A percentile compares a stretch with the other conserved stretches of the same genome.
phyloP scores from a whole-genome alignment of 2,797 vertebrate species.

The Myripristis jacobus region DNA sequence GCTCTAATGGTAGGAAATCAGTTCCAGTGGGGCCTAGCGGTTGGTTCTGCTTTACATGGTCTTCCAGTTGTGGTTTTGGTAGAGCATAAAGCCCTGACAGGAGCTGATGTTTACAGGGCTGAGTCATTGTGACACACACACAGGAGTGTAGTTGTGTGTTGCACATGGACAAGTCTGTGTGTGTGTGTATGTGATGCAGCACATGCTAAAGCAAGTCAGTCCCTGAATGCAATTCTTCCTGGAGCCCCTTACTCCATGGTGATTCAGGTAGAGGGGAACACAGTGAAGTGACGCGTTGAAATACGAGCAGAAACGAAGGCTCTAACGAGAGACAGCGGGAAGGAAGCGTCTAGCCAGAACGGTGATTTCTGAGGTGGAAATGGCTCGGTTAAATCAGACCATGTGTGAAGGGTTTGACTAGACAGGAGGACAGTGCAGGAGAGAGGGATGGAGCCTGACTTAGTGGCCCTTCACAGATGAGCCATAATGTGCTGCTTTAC shows the following conservation, averaged over 20 bases:
- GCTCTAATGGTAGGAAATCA: conserved; percentile 68
- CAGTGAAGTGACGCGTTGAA: conserved; percentile 68
- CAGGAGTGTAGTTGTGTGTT: conserved; percentile 13
- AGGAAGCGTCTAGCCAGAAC: conserved; percentile 65
- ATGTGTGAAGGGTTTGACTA: conserved; percentile 65
- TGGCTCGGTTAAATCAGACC: conserved; percentile 74
- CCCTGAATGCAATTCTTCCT: conserved; percentile 71
- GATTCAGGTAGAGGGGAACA: conserved; percentile 66
- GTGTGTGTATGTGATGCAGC: conserved; percentile 33
- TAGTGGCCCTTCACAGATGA: conserved; percentile 33
- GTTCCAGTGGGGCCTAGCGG: conserved; percentile 62
- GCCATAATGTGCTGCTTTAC: conserved; percentile 29
- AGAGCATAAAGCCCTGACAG: conserved; percentile 66
- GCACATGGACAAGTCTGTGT: conserved; percentile 7
- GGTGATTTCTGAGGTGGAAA: conserved; percentile 77
- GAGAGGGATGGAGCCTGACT: conserved; percentile 21
- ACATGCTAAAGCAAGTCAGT: conserved; percentile 68
- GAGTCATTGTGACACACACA: conserved; percentile 62
- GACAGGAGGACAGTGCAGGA: conserved; percentile 46
- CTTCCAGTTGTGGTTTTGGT: conserved; percentile 72
- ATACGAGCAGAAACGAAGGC: conserved; percentile 71
- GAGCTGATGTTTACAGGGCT: conserved; percentile 74
- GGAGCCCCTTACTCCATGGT: conserved; percentile 43
- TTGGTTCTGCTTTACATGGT: conserved; percentile 56
- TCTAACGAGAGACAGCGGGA: conserved; percentile 74